Evolutionary conservation across 2,113 vertebrate genomes (phyloP), one percentile per base, ranked within the genome.

Genomic region (Chunga burmeisteri): DNA sequence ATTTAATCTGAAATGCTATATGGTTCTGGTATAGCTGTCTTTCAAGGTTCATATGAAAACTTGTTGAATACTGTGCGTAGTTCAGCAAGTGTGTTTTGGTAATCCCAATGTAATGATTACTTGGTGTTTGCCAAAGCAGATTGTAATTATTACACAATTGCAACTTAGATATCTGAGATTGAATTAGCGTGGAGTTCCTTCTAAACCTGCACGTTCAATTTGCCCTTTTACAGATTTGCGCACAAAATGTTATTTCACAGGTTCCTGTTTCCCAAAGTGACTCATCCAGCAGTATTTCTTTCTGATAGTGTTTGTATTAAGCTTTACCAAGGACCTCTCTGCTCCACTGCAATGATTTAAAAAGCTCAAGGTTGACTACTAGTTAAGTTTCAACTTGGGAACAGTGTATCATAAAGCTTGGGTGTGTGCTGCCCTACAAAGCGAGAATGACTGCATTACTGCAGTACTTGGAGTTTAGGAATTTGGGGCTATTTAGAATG

Each of bases 401-500:
- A 9, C 40, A 8, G 80, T 13, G 6, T 44, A 30, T 90, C 56
- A 40, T 80, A 77, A 87, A 81, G 59, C 67, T 20, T 94, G 96
- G 94, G 96, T 5, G 95, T 97, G 89, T 92, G 81, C 81, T 94
- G 15, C 85, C 86, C 81, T 92, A 61, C 88, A 29, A 21, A 94
- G 83, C 94, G 90, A 97, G 97, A 90, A 81, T 87, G 96, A 93
- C 95, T 94, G 93, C 92, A 90, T 98, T 97, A 50, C 95, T 96
- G 81, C 56, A 67, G 86, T 53, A 10, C 81, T 97, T 74, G 32
- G 84, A 84, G 90, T 75, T 77, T 3, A 90, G 92, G 97, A 94
- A 95, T 96, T 94, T 55, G 16, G 70, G 73, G 94, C 94, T 71
- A 29, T 96, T 98, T 74, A 53, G 78, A 65, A 53, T 32, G 82